Evolutionary conservation across 2,113 vertebrate species (phyloP).

Genomic region (Amphilophus citrinellus): DNA sequence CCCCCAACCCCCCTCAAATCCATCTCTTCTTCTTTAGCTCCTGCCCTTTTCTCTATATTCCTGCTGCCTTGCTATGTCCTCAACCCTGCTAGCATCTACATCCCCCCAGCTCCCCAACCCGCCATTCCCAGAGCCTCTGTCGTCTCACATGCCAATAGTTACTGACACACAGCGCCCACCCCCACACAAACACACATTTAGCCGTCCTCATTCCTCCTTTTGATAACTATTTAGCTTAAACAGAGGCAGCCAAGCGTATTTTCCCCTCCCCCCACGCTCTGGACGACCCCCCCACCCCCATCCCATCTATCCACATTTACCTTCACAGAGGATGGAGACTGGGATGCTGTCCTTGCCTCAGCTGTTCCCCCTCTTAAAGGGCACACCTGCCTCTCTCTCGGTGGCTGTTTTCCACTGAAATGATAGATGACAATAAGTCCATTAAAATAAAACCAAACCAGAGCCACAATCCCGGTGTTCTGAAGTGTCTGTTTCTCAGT

Average conservation of each 20-base stretch:
- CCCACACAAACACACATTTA: background rate
- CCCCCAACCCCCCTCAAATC: background rate
- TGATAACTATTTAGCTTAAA: conserved; percentile 65
- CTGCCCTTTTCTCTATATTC: conserved; percentile 10
- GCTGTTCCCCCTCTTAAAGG: conserved; percentile 75
- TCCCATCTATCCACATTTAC: conserved; percentile 70
- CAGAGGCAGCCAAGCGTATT: conserved; percentile 61
- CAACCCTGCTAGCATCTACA: conserved; percentile 51
- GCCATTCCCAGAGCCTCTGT: conserved; percentile 43
- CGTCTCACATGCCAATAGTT: conserved; percentile 72
- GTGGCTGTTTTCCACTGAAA: conserved; percentile 55
- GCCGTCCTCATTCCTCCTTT: conserved; percentile 38
- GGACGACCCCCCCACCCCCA: conserved; percentile 32
- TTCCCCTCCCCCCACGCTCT: conserved; percentile 54
- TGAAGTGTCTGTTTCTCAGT: conserved; percentile 7
- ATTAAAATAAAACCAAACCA: conserved; percentile 36
- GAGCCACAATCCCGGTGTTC: conserved; percentile 7
- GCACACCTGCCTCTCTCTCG: conserved; percentile 64
- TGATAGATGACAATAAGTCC: conserved; percentile 36
- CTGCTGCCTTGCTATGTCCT: conserved; percentile 51
- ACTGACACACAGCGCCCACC: conserved; percentile 16
- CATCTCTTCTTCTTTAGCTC: conserved; percentile 6
- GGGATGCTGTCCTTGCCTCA: conserved; percentile 76
- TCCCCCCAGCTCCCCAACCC: conserved; percentile 1
- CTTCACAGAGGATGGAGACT: conserved; percentile 77